A percentile compares a stretch with the other conserved stretches of the same genome.
These are phyloP conservation scores for Callyntrura guangdongensis DNA, from an alignment of 2,888 invertebrate genomes.

Conservation along the genomic window DNA sequence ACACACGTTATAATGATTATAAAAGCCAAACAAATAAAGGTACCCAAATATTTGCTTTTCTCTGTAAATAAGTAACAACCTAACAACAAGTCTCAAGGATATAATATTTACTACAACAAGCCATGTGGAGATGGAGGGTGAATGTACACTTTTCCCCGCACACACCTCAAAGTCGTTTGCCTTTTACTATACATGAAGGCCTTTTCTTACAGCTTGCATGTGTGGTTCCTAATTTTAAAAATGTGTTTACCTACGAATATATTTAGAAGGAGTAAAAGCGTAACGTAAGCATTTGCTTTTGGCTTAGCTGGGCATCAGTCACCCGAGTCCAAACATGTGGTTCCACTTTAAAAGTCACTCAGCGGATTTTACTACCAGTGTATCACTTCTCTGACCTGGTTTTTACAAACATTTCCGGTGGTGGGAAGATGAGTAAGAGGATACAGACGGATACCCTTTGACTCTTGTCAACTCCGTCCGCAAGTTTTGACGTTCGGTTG, in stretches of 20 bases:
- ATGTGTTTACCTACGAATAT: neutral
- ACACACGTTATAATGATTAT: neutral
- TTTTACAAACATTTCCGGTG: constrained; percentile 72
- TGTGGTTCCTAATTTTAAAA: constrained; percentile 25
- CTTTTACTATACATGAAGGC: neutral
- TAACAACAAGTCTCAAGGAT: constrained; percentile 2
- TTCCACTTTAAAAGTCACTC: constrained; percentile 81
- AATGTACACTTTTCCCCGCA: neutral
- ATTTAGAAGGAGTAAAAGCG: constrained; percentile 66
- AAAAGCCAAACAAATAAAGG: neutral
- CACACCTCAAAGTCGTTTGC: neutral
- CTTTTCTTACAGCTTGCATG: neutral
- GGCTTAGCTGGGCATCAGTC: constrained; percentile 78
- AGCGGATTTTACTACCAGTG: constrained; percentile 73
- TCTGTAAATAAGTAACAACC: neutral
- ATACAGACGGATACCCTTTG: constrained; percentile 42
- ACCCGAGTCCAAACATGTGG: constrained; percentile 79
- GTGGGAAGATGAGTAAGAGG: constrained; percentile 43
- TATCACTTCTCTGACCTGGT: constrained; percentile 65
- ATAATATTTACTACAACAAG: neutral
- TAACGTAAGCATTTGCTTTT: constrained; percentile 76
- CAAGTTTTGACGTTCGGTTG: constrained; percentile 54
- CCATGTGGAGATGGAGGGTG: neutral
- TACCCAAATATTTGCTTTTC: constrained; percentile 30
- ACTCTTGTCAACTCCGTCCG: constrained; percentile 29